Evolutionary conservation across 2,797 vertebrate genomes (phyloP), one percentile per base, ranked within the genome.

Genomic region (Clarias platycephalus): DNA sequence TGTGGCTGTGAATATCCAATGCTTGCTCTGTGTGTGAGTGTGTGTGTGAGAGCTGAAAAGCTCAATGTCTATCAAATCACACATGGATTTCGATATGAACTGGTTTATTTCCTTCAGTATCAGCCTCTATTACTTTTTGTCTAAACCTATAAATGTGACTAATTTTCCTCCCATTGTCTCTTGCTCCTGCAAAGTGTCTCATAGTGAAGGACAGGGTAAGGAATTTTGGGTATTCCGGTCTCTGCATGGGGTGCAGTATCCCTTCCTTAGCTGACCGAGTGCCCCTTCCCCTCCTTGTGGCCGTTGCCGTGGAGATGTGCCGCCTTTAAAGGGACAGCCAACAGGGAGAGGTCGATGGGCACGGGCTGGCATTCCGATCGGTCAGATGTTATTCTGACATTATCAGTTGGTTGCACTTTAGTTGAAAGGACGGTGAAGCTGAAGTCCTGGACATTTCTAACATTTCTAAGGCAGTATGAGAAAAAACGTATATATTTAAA

Each of bases 141-240:
- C 31, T 63, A 22, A 37, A 58, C 22, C 40, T 49, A 5, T 84
- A 55, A 40, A 79, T 72, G 83, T 91, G 89, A 93, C 93, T 95
- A 95, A 95, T 91, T 87, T 86, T 94, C 86, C 92, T 79, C 91
- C 89, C 91, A 90, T 92, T 95, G 92, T 95, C 91, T 94, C 91
- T 90, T 94, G 90, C 92, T 88, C 88, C 87, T 94, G 91, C 93
- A 91, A 95, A 95, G 95, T 95, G 94, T 95, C 92, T 93, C 94
- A 93, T 95, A 95, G 94, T 92, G 93, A 95, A 95, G 92, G 94
- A 95, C 92, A 95, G 94, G 94, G 95, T 95, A 95, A 95, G 95
- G 87, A 89, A 88, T 91, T 86, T 87, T 94, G 90, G 91, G 90
- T 91, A 89, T 91, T 91, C 91, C 90, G 86, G 91, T 92, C 91